Base-by-base conservation (phyloP, 2,797 vertebrate species). In the Spondyliosoma cantharus region DNA sequence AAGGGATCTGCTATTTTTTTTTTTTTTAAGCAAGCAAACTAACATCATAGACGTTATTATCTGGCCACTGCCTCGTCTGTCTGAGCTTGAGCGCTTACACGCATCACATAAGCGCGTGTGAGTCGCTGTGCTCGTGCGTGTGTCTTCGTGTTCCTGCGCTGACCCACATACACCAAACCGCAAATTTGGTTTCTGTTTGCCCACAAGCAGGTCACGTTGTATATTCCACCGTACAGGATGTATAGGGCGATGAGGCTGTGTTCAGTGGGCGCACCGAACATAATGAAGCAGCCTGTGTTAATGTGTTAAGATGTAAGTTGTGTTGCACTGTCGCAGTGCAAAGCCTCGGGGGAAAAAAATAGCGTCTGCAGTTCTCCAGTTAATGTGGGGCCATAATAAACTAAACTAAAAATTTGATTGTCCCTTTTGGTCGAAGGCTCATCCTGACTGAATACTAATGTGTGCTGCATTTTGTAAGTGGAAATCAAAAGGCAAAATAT, bases 11-110 rank as follows among this genome's bases (percentile, higher is more conserved):
- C 53, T 3, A 43, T 62, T 7, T 62, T 86, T 69, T 87, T 81
- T 62, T 4, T 62, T 86, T 69, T 87, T 81, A 49, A 42, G 56
- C 45, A 60, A 56, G 64, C 53, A 72, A 65, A 75, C 66, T 53
- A 84, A 73, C 66, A 78, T 75, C 57, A 74, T 64, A 46, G 64
- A 52, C 76, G 80, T 75, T 52, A 49, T 74, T 75, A 74, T 79
- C 69, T 75, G 59, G 80, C 82, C 42, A 5, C 73, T 78, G 79
- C 67, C 76, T 65, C 73, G 62, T 80, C 80, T 78, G 81, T 87
- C 73, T 67, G 52, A 75, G 72, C 59, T 60, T 66, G 43, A 83
- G 59, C 24, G 56, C 77, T 78, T 56, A 71, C 66, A 48, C 60
- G 32, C 57, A 71, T 45, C 50, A 53, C 70, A 66, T 32, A 68